Base-by-base conservation (phyloP, 2,888 invertebrate species). In the Metacarcinus magister region DNA sequence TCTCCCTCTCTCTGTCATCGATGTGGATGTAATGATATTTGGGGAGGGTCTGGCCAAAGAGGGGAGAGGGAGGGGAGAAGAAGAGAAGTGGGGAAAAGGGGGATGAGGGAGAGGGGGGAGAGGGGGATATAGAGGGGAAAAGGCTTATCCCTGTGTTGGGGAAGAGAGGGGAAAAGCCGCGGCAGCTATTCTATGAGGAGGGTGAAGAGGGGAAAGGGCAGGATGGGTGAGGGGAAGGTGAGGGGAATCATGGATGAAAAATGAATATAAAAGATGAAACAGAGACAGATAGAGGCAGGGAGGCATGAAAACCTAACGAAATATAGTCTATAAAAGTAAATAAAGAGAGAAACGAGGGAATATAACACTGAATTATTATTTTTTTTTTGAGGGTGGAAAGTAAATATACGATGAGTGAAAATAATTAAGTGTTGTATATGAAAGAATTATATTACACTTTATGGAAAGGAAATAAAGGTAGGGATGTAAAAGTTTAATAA, bases 231-330 rank as follows among this genome's bases (percentile, higher is more conserved):
- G 82, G 82, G 82, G 82, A 32, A 82, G 82, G 67, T 67, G 28
- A 82, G 82, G 82, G 32, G 32, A 32, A 32, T 5, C 32, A 2
- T n/a, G 32, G 82, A 82, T 82, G 82, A 82, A 82, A 67, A 82
- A 82, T 82, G 28, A 4, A 82, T 82, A 32, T 28, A 82, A 82
- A 82, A 82, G 82, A 82, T 82, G 82, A 82, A 82, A 82, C 82
- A 82, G 82, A 82, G 82, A 82, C 82, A 82, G 82, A 82, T 82
- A 82, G 82, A 28, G 82, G 32, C 10, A 32, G 32, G 82, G 28
- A 32, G 82, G 28, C 32, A 10, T 8, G 32, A 28, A 32, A 10
- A 10, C 32, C 82, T 82, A 32, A 82, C 82, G 32, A 82, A 82
- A 82, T 82, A 82, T 32, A 8, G 82, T 10, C 82, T 82, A 28